Percentiles rank a stretch among this genome's conserved stretches.
These are phyloP conservation scores for Caenorhabditis latens DNA, from an alignment of 1,140 invertebrate genomes.

Conservation along the genomic window DNA sequence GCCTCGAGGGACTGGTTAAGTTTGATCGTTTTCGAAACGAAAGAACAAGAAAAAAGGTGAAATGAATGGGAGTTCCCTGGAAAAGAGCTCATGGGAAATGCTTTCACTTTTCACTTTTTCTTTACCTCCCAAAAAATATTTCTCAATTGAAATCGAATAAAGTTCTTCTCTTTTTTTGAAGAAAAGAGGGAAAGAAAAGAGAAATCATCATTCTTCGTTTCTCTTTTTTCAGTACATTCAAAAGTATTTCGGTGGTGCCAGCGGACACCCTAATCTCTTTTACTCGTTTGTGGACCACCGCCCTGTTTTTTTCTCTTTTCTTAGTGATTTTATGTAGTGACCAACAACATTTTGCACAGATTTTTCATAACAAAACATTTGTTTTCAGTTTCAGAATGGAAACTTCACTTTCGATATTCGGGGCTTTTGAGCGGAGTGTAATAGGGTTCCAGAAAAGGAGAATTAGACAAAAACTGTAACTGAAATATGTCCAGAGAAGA, in stretches of 20 bases:
- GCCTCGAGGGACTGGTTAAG: neutral
- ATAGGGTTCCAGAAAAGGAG: too few species aligned
- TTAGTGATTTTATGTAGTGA: constrained; percentile 50
- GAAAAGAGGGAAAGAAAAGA: neutral
- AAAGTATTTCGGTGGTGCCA: constrained; percentile 45
- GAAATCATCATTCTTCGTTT: constrained; percentile 48
- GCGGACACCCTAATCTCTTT: constrained; percentile 49
- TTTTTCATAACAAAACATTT: neutral
- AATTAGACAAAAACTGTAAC: too few species aligned
- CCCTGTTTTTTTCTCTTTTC: constrained; percentile 4
- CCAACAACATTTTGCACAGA: neutral
- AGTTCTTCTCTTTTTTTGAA: constrained; percentile 1
- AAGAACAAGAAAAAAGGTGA: constrained; percentile 1
- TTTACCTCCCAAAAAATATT: constrained; percentile 30
- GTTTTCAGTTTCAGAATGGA: neutral
- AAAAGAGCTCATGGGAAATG: neutral
- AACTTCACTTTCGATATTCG: neutral
- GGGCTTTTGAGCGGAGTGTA: too few species aligned
- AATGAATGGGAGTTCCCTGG: neutral
- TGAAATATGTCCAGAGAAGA: too few species aligned
- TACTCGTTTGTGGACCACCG: constrained; percentile 50
- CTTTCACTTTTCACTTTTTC: neutral
- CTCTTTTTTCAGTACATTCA: constrained; percentile 45
- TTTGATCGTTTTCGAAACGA: neutral
- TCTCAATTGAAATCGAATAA: constrained; percentile 53